phyloP scores from a whole-genome alignment of 2,113 vertebrate genomes.

The Reinhardtius hippoglossoides region DNA sequence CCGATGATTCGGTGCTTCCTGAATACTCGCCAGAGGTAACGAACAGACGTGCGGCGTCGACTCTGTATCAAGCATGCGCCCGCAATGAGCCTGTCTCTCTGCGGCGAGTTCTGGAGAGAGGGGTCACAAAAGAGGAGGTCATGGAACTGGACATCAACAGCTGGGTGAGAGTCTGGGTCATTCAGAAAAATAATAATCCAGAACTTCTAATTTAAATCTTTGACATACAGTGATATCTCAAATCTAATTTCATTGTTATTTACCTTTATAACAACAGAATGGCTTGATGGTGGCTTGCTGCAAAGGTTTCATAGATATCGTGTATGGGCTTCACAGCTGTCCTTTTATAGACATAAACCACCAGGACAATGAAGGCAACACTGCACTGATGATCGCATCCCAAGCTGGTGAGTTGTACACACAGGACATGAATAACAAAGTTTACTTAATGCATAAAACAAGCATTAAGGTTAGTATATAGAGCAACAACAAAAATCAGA shows the following conservation, averaged over 20 bases:
- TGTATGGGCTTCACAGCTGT: conserved; percentile 83
- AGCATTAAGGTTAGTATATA: not conserved
- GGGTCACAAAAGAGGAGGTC: conserved; percentile 84
- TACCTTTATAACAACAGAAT: conserved; percentile 79
- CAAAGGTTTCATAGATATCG: conserved; percentile 84
- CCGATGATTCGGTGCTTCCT: conserved; percentile 83
- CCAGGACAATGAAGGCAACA: conserved; percentile 92
- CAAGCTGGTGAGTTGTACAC: conserved; percentile 85
- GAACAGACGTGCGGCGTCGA: not conserved
- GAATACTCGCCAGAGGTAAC: conserved; percentile 18
- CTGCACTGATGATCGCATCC: conserved; percentile 90
- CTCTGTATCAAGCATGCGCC: conserved; percentile 85
- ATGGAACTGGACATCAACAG: conserved; percentile 86
- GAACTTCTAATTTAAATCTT: not conserved
- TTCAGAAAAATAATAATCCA: not conserved
- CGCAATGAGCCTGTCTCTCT: conserved; percentile 80
- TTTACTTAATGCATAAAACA: not conserved
- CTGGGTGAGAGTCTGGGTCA: conserved; percentile 79
- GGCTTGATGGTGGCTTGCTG: conserved; percentile 89
- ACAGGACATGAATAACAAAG: not conserved
- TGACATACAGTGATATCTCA: not conserved
- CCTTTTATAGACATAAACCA: conserved; percentile 89
- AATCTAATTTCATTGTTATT: not conserved
- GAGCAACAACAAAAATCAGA: not conserved
- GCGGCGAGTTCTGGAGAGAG: conserved; percentile 75